Conservation (phyloP, 2,888 invertebrate genomes). For the Globia sparganii region DNA sequence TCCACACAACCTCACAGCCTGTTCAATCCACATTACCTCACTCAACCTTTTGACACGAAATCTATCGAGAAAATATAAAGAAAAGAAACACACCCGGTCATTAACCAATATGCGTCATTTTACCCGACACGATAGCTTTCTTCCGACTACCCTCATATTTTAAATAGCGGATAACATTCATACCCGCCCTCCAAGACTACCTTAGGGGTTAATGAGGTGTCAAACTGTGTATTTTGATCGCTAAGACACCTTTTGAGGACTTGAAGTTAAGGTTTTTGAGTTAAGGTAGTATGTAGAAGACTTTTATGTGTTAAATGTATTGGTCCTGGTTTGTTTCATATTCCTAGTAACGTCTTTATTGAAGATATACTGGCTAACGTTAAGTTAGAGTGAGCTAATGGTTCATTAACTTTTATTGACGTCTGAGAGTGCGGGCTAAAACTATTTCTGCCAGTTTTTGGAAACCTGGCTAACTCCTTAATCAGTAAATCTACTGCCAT, state of each 20-base stretch:
- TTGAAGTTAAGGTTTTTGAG: conserved; percentile 24
- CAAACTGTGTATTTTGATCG: conserved; percentile 38
- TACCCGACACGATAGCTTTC: conserved; percentile 30
- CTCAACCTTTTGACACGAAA: conserved; percentile 9
- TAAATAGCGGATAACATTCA: conserved; percentile 42
- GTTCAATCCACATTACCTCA: conserved; percentile 1
- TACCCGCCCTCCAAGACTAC: conserved; percentile 13
- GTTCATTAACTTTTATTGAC: conserved; percentile 14
- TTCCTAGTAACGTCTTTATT: neutral
- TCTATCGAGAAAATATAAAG: conserved; percentile 34
- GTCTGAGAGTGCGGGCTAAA: conserved; percentile 1
- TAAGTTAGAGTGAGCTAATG: neutral
- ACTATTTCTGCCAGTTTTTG: neutral
- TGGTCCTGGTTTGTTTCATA: neutral
- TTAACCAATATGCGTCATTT: conserved; percentile 25
- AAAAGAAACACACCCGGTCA: conserved; percentile 12
- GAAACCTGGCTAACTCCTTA: neutral
- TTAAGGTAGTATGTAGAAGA: conserved; percentile 23
- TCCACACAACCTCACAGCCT: neutral
- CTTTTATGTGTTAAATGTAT: conserved; percentile 5
- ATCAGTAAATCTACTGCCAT: neutral
- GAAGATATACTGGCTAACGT: neutral
- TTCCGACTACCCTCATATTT: conserved; percentile 34
- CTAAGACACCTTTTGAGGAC: conserved; percentile 25
- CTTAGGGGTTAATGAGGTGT: conserved; percentile 50